These are phyloP conservation scores for Bos indicus DNA, from an alignment of 2,113 vertebrate genomes.

Conservation along the genomic window DNA sequence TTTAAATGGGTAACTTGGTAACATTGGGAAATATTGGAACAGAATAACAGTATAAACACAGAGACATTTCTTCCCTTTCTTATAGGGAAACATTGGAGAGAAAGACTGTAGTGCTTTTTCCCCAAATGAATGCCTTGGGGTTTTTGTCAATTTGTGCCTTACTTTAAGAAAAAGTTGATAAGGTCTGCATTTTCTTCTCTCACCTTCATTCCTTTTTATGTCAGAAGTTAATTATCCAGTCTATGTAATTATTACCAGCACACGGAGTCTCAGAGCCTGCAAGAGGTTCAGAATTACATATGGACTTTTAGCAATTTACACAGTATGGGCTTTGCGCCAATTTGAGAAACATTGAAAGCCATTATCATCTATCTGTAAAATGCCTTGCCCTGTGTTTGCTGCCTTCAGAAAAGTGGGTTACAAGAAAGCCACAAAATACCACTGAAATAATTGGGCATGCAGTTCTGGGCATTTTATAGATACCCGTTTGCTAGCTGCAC, in stretches of 20 bases:
- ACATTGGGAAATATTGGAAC: neutral
- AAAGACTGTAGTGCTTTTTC: neutral
- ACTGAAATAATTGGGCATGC: neutral
- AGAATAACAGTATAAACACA: neutral
- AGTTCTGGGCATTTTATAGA: neutral
- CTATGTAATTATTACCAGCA: conserved; percentile 60
- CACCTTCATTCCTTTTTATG: conserved; percentile 61
- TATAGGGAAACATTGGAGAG: neutral
- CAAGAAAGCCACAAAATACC: conserved; percentile 25
- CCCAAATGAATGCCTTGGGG: neutral
- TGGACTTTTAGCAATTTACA: conserved; percentile 64
- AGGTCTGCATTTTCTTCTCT: conserved; percentile 31
- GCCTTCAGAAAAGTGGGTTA: conserved; percentile 17
- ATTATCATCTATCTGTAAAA: conserved; percentile 44
- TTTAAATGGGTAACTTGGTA: neutral
- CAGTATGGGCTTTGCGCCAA: conserved; percentile 51
- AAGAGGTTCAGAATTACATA: conserved; percentile 33
- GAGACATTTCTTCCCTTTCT: neutral
- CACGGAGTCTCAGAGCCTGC: neutral
- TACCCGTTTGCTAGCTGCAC: neutral
- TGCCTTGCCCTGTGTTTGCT: conserved; percentile 29
- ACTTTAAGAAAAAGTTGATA: conserved; percentile 53
- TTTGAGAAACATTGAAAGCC: conserved; percentile 30
- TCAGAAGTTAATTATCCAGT: conserved; percentile 67
- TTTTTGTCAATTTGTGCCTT: conserved; percentile 17